Evolutionary conservation across 92 coral and sea anemone genomes (phyloP), one percentile per base, ranked within the genome.

Genomic region (Anthopleura xanthogrammica): DNA sequence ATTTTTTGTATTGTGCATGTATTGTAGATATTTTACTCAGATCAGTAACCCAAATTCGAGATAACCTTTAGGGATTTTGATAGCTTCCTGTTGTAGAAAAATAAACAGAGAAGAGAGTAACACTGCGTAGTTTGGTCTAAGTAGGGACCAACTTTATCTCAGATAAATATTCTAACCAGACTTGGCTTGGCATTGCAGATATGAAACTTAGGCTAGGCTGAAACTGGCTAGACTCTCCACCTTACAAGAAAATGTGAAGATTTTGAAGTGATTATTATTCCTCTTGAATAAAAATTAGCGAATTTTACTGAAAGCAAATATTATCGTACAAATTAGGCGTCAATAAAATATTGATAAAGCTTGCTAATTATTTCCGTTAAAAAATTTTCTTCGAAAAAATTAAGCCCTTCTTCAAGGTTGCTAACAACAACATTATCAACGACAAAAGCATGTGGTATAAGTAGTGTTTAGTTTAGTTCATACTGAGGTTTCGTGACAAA

Each of bases 21-120:
- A 12, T 29, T 68, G 41, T 36, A 1, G 17, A 68, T 68, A 43
- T 68, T 68, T 68, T 23, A 23, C 41, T 36, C 36, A 3, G 40
- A 68, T 68, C 16, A 5, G 46, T 68, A 68, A 29, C 43, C 74
- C 17, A 29, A 68, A 68, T 29, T 68, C 74, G 17, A 68, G 74
- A 68, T 68, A 68, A 68, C 74, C 74, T 68, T 68, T 68, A 68
- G 43, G 14, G 74, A 68, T 68, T 68, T 68, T 68, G 41, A 68
- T 68, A 68, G 74, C 74, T 68, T 68, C 74, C 74, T 68, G 74
- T 68, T 23, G 29, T 29, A 68, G 42, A 29, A 68, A 68, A 68
- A 68, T 68, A 68, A 68, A 68, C 74, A 68, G 4, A 6, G 70
- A n/a, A 62, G 5, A 68, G 41, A 23, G 74, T 29, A 12, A 29